phyloP scores from a whole-genome alignment of 2,888 invertebrate genomes.

The Fissipunctia ypsillon region DNA sequence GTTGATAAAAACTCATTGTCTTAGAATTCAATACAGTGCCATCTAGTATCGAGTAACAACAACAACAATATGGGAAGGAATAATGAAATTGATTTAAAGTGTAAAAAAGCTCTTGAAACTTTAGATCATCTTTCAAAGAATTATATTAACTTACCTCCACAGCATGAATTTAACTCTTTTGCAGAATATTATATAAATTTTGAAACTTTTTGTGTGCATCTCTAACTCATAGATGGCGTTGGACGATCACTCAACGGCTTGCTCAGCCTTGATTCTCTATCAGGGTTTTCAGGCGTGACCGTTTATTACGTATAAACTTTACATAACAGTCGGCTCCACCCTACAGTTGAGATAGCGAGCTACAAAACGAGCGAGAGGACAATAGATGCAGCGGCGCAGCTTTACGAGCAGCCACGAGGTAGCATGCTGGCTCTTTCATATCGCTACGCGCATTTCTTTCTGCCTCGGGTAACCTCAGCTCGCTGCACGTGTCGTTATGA shows the following conservation, averaged over 20 bases:
- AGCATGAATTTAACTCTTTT: not conserved
- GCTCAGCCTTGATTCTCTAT: slow-evolving; percentile 23
- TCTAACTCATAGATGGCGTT: slow-evolving; percentile 39
- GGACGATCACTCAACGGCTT: not conserved
- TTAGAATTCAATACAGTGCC: not conserved
- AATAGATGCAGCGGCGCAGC: slow-evolving; percentile 8
- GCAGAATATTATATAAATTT: not conserved
- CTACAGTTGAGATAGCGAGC: slow-evolving; percentile 6
- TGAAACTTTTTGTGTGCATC: slow-evolving; percentile 29
- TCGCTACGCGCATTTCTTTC: slow-evolving; percentile 29
- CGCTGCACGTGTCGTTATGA: slow-evolving; percentile 55
- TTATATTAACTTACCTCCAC: not conserved
- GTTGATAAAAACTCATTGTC: too few species aligned
- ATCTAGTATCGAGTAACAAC: slow-evolving; percentile 10
- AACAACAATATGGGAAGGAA: not conserved
- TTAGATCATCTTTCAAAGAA: not conserved
- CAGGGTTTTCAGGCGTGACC: slow-evolving; percentile 53
- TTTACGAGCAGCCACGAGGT: slow-evolving; percentile 47
- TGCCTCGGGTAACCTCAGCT: slow-evolving; percentile 31
- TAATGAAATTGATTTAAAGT: not conserved
- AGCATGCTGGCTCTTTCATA: slow-evolving; percentile 21
- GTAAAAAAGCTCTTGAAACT: not conserved
- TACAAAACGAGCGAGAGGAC: slow-evolving; percentile 15
- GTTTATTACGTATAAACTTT: slow-evolving; percentile 29
- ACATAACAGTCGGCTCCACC: slow-evolving; percentile 43